phyloP scores from a whole-genome alignment of 2,888 invertebrate genomes.

The Cantharis nigra region DNA sequence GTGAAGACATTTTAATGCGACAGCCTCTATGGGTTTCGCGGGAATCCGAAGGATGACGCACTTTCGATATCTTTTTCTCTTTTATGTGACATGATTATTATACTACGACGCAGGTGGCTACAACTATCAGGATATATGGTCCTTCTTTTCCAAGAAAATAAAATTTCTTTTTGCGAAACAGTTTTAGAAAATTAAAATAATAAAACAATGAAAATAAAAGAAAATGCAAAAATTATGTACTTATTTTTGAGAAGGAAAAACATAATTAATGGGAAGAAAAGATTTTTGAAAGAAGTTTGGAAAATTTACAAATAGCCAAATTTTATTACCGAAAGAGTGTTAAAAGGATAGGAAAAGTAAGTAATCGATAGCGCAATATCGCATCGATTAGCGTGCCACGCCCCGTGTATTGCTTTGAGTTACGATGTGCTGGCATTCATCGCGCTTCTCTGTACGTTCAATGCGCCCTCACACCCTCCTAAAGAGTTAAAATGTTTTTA shows the following conservation, averaged over 20 bases:
- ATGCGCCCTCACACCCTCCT: constrained; percentile 19
- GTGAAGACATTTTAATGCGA: constrained; percentile 44
- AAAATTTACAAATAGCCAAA: neutral
- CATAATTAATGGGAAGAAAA: neutral
- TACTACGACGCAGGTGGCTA: constrained; percentile 53
- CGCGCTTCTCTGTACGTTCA: constrained; percentile 32
- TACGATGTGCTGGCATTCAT: constrained; percentile 51
- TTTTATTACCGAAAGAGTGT: neutral
- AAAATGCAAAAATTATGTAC: neutral
- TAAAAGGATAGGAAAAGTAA: constrained; percentile 22
- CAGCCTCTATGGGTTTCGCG: constrained; percentile 36
- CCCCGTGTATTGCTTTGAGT: constrained; percentile 54
- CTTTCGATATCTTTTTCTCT: constrained; percentile 51
- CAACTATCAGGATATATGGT: constrained; percentile 46
- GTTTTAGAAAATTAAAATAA: neutral
- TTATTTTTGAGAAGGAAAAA: too few relatives aligned
- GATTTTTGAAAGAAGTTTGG: neutral
- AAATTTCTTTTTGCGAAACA: constrained; percentile 9
- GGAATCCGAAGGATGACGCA: constrained; percentile 43
- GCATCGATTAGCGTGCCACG: constrained; percentile 56
- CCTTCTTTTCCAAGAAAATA: constrained; percentile 37
- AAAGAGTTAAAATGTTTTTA: constrained; percentile 26
- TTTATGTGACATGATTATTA: constrained; percentile 57
- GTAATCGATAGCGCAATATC: constrained; percentile 56
- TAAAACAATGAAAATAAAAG: neutral